phyloP scores from a whole-genome alignment of 2,113 vertebrate species.

The Pseudolaguvia tuberculata region DNA sequence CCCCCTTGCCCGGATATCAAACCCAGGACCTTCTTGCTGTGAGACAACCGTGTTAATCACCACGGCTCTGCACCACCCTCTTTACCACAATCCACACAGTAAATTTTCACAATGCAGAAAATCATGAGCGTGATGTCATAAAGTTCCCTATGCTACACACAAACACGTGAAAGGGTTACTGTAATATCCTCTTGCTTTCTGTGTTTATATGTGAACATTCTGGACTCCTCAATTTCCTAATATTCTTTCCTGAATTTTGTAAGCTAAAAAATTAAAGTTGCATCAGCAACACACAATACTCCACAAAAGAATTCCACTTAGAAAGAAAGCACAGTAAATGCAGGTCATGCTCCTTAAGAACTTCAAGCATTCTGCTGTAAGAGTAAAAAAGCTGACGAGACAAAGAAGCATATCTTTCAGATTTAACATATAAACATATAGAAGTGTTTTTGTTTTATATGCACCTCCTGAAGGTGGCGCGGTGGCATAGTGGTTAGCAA shows the following conservation, averaged over 20 bases:
- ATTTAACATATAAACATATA: slow-evolving; percentile 17
- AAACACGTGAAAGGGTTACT: slow-evolving; percentile 42
- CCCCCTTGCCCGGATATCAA: too few species aligned
- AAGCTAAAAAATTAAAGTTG: slow-evolving; percentile 4
- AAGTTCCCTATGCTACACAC: not conserved
- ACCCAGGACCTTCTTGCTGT: too few species aligned
- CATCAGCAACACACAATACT: slow-evolving; percentile 1
- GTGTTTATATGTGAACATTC: slow-evolving; percentile 25
- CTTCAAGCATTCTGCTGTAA: not conserved
- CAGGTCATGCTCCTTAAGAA: not conserved
- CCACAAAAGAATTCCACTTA: not conserved
- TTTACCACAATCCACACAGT: not conserved
- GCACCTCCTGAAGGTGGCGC: not conserved
- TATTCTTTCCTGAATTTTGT: slow-evolving; percentile 17
- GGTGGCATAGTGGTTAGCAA: too few species aligned
- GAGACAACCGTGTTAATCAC: too few species aligned
- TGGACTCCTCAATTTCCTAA: slow-evolving; percentile 6
- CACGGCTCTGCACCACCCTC: too few species aligned
- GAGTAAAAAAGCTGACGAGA: slow-evolving; percentile 19
- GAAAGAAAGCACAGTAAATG: slow-evolving; percentile 3
- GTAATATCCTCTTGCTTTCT: slow-evolving; percentile 33
- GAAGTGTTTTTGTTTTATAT: not conserved
- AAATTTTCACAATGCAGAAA: not conserved
- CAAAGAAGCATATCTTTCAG: not conserved
- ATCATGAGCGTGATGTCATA: too few species aligned